Evolutionary conservation across 2,113 vertebrate species (phyloP), one percentile per base, ranked within the genome.

Genomic region (Oenanthe melanoleuca): DNA sequence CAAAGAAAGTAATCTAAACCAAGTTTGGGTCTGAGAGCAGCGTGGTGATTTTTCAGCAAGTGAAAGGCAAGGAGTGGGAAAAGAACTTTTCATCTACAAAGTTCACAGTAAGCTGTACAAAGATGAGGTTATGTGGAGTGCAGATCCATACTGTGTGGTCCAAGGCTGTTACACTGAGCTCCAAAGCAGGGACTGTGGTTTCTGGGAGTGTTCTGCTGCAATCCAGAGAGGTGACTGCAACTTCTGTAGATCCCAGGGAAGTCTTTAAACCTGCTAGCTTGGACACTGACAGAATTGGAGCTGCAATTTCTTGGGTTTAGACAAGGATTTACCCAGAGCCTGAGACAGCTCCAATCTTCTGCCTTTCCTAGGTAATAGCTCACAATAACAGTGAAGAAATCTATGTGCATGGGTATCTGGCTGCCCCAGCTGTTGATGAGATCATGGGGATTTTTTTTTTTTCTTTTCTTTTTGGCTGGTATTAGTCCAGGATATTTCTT

Each of bases 141-240:
- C 80, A 89, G 65, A 74, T 49, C 82, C 79, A 28, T 70, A 24
- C 40, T 86, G 75, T 95, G 95, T 94, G 86, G 91, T 92, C 95
- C 28, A 7, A 86, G 44, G 49, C 67, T 42, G 24, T 52, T 83
- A n/a, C n/a, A 55, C 44, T 93, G 91, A 92, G 61, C 69, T 92
- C 55, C 73, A 69, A 10, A 84, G 63, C 61, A 71, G 44, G 23
- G 49, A 29, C 67, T 80, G 80, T 91, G 53, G 37, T 50, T 89
- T 86, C 44, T 56, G 78, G 77, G 77, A 91, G 65, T 61, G 77
- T 86, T 69, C 78, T 53, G n/a, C 49, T 85, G 84, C 89, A 96
- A 73, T 91, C 73, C 80, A 95, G 92, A 78, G 82, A 73, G 72
- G 86, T 81, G 80, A 85, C 40, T 91, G 69, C 73, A 84, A 17